phyloP scores from a whole-genome alignment of 1,140 invertebrate genomes.

The Pseudomyrmex dendroicus region DNA sequence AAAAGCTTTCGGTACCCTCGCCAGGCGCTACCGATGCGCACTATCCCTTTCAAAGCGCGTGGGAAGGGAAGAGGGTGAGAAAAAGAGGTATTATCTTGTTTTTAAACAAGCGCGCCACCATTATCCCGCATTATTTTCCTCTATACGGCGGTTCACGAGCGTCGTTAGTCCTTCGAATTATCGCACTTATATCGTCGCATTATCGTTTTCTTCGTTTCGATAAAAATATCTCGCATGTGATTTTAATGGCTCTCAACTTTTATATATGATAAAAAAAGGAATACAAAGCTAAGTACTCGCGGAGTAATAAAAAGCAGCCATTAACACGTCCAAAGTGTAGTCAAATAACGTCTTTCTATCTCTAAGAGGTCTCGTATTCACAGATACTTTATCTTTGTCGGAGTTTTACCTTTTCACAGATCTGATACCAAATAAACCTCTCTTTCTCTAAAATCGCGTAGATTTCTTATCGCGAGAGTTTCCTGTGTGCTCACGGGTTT shows the following conservation, averaged over 20 bases:
- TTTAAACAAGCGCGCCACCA: slow-evolving; percentile 40
- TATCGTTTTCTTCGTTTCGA: slow-evolving; percentile 15
- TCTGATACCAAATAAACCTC: no score
- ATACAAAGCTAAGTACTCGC: neutral
- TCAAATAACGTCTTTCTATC: neutral
- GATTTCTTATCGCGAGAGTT: neutral
- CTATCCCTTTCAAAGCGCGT: neutral
- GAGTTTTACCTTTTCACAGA: neutral
- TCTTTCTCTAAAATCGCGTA: neutral
- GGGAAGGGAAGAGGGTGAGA: neutral
- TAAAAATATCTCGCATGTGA: neutral
- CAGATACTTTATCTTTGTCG: no score
- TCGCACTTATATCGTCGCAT: slow-evolving; percentile 4
- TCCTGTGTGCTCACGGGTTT: neutral
- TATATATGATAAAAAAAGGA: no score
- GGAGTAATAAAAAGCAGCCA: neutral
- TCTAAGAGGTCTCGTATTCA: neutral
- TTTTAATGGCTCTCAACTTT: neutral
- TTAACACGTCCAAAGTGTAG: neutral
- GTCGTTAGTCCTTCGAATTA: slow-evolving; percentile 29
- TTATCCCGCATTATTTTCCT: slow-evolving; percentile 43
- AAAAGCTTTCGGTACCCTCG: slow-evolving; percentile 60
- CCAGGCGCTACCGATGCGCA: slow-evolving; percentile 52
- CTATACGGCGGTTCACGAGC: slow-evolving; percentile 10
- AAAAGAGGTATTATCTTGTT: slow-evolving; percentile 42